Base-by-base conservation (phyloP, 2,797 vertebrate species). In the Acanthurus lineatus region DNA sequence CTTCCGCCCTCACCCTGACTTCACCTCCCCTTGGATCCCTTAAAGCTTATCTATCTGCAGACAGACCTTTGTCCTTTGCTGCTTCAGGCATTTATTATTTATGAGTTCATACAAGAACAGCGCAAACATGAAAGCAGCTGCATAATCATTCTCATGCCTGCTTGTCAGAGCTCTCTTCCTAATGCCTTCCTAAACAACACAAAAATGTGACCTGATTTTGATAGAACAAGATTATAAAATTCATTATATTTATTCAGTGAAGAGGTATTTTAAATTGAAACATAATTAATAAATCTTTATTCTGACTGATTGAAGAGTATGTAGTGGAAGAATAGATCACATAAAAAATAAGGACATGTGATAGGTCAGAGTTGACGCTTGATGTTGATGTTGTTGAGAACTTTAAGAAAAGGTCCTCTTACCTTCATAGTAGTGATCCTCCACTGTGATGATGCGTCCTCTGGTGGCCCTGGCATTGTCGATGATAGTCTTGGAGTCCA, bases 361-460 rank as follows among this genome's bases (percentile, higher is more conserved):
- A 35, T 35, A 35, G 40, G 9, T n/a, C 35, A 63, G 32, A 66
- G 40, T 2, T 66, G 19, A 68, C 2, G 12, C 2, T 69, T 38
- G 44, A 19, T 49, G 19, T 12, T 71, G 11, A 11, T 15, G 17
- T 1, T 17, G 67, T 20, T 28, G 17, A 51, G 28, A 6, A 35
- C 32, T 35, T 35, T 35, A 25, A 56, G 16, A 28, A 42, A 42
- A 42, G 12, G 40, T 57, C 48, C 42, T 44, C 88, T 90, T 81
- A 98, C 98, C 98, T 95, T 99, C 97, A 5, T 96, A 95, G 89
- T 99, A 99, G 89, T 99, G 98, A 86, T 99, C 98, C 86, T 99
- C 98, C 92, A 99, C 97, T 0, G 97, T 98, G 91, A 99, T 92
- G 88, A 99, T 96, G 83, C 96, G 95, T 84, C 97, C 97, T 80